phyloP scores from a whole-genome alignment of 2,888 invertebrate genomes.

The Cheilosia scutellata region DNA sequence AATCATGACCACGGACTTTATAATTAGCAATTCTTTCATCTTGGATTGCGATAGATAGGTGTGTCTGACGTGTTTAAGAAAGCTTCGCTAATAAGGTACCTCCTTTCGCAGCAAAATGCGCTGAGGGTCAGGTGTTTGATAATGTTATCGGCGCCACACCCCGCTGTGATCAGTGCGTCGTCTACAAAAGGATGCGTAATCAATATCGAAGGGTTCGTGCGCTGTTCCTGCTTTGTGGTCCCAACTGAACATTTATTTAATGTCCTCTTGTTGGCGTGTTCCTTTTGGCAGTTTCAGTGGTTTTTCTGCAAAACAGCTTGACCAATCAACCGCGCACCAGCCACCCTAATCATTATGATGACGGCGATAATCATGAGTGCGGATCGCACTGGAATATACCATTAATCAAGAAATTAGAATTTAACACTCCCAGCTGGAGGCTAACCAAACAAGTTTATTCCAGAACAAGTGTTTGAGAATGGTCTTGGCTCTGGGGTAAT shows the following conservation, averaged over 20 bases:
- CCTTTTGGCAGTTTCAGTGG: constrained; percentile 28
- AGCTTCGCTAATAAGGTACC: constrained; percentile 17
- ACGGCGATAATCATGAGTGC: constrained; percentile 50
- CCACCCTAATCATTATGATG: constrained; percentile 27
- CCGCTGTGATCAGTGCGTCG: constrained; percentile 65
- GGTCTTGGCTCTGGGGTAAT: constrained; percentile 19
- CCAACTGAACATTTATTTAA: not conserved
- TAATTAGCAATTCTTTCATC: constrained; percentile 8
- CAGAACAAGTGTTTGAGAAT: constrained; percentile 48
- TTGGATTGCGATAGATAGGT: constrained; percentile 4
- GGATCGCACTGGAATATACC: constrained; percentile 58
- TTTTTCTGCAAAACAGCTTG: constrained; percentile 36
- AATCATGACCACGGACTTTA: not conserved
- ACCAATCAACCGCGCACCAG: constrained; percentile 51
- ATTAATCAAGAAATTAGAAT: constrained; percentile 75
- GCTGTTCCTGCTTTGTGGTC: constrained; percentile 37
- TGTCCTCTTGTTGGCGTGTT: constrained; percentile 7
- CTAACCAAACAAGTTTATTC: constrained; percentile 64
- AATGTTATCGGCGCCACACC: constrained; percentile 69
- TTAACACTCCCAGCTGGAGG: constrained; percentile 73
- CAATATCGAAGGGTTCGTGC: constrained; percentile 36
- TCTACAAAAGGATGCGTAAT: constrained; percentile 44
- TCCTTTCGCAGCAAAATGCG: too few relatives aligned
- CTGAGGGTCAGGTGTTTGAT: constrained; percentile 61
- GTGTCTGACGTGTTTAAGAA: constrained; percentile 1